These are phyloP conservation scores for Leptatherina wallacei DNA, from an alignment of 2,797 vertebrate genomes.

Conservation along the genomic window DNA sequence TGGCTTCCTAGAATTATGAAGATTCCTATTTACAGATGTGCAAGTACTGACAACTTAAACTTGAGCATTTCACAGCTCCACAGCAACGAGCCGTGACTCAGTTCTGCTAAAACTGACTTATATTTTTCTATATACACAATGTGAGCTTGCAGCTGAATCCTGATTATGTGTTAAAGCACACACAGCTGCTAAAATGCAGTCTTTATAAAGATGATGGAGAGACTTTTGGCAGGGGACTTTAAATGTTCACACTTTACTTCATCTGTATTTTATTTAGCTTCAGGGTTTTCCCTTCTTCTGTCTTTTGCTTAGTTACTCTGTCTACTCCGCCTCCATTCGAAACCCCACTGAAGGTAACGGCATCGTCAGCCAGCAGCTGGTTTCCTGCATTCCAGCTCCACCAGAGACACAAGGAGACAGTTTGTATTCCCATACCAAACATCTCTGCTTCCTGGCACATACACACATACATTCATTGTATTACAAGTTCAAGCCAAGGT, in stretches of 20 bases:
- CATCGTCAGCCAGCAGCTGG: constrained; percentile 17
- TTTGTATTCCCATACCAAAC: constrained; percentile 15
- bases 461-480: background rate
- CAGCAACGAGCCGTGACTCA: background rate
- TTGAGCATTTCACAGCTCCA: constrained; percentile 8
- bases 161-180: background rate
- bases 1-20: background rate
- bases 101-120: background rate
- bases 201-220: background rate
- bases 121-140: background rate
- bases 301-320: background rate
- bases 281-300: background rate
- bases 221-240: background rate
- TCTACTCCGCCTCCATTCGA: background rate
- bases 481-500: background rate
- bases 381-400: constrained; percentile 57
- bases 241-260: background rate
- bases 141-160: background rate
- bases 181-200: background rate
- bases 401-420: constrained; percentile 16
- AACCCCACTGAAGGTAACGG: background rate
- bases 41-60: no score
- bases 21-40: background rate
- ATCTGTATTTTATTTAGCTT: background rate
- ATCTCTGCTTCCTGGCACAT: background rate